Base-by-base conservation (phyloP, 2,888 invertebrate species). In the Hofmannophila pseudospretella region DNA sequence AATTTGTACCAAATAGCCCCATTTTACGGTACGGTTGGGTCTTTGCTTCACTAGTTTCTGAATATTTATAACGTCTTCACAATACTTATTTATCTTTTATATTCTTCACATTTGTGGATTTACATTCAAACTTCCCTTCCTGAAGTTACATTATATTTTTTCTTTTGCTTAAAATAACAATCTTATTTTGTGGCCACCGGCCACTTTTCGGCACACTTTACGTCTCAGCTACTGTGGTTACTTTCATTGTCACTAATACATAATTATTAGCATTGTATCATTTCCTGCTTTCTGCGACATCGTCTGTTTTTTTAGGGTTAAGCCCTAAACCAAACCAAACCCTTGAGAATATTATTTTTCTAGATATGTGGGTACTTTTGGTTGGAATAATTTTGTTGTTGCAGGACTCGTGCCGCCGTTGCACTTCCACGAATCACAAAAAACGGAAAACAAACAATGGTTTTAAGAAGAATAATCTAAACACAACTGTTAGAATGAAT, bases 171-270 rank as follows among this genome's bases (percentile, higher is more conserved):
- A n/a, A n/a, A n/a, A n/a, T n/a, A n/a, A n/a, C n/a, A n/a, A n/a
- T n/a, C n/a, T n/a, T 26, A 26, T 10, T 26, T 8, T 10, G 10
- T 11, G 9, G 2, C 26, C 8, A 26, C 44, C 42, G 37, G 64
- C n/a, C n/a, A n/a, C n/a, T n/a, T n/a, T n/a, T n/a, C n/a, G n/a
- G n/a, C n/a, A n/a, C n/a, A n/a, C n/a, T n/a, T n/a, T n/a, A n/a
- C n/a, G n/a, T n/a, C n/a, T n/a, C n/a, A n/a, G n/a, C 66, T 67
- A 67, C 68, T 54, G 62, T 54, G 48, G 47, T 58, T 58, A 57
- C 61, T 51, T 49, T 41, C 54, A 51, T 53, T 59, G 47, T 59
- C 45, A 44, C 48, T 51, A 58, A 60, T 53, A 39, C 56, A 27
- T 27, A 9, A 3, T 33, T 58, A 62, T 67, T 66, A 58, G 57